phyloP scores from a whole-genome alignment of 1,140 invertebrate species.

The Panagrolaimus sp. region DNA sequence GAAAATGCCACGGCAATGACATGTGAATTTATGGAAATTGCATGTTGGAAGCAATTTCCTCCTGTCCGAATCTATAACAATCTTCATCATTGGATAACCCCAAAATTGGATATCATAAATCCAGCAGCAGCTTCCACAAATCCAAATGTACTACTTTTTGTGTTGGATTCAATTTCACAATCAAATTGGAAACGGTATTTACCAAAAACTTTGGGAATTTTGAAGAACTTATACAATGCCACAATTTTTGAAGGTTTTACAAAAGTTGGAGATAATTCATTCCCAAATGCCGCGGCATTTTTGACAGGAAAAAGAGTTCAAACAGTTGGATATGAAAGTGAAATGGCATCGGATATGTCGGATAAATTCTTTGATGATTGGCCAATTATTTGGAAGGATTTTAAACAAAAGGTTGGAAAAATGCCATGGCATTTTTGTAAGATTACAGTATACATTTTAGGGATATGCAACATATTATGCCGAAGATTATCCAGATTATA shows the following conservation, averaged over 20 bases:
- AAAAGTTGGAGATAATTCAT: conserved; percentile 53
- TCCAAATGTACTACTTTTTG: conserved; percentile 35
- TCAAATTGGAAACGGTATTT: conserved; percentile 42
- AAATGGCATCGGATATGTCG: conserved; percentile 60
- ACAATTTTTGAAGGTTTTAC: conserved; percentile 48
- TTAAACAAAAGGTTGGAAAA: conserved; percentile 65
- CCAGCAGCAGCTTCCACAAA: not conserved
- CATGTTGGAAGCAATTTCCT: conserved; percentile 31
- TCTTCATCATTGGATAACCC: conserved; percentile 39
- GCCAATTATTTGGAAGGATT: conserved; percentile 75
- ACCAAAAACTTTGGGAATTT: conserved; percentile 42
- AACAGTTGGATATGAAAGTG: conserved; percentile 27
- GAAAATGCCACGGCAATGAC: conserved; percentile 32
- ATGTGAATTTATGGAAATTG: conserved; percentile 50
- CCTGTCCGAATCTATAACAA: conserved; percentile 31
- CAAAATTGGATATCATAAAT: conserved; percentile 12
- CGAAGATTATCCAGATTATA: conserved; percentile 52
- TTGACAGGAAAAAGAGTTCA: conserved; percentile 35
- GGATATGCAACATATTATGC: conserved; percentile 49
- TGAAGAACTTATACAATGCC: conserved; percentile 37
- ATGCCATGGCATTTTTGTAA: conserved; percentile 47
- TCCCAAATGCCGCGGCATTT: conserved; percentile 53
- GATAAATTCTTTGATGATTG: conserved; percentile 67
- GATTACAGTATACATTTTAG: conserved; percentile 15
- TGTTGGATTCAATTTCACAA: conserved; percentile 49